Evolutionary conservation across 1,140 invertebrate genomes (phyloP).

Genomic region (Drosophila paulistorum): DNA sequence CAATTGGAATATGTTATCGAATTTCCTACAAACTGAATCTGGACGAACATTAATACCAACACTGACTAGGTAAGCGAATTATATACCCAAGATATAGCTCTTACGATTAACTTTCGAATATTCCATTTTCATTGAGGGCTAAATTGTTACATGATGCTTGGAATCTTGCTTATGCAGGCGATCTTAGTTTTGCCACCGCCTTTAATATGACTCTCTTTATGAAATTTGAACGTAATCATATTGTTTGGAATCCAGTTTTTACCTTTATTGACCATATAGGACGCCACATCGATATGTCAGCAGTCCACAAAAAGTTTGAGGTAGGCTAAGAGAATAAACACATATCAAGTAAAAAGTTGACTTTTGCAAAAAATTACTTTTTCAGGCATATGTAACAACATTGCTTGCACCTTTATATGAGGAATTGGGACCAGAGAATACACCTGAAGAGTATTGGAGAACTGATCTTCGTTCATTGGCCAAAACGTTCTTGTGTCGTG

Average conservation of each 20-base stretch:
- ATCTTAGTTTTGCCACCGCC: constrained; percentile 87
- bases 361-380: background rate
- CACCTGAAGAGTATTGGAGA: constrained; percentile 85
- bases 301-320: constrained; percentile 88
- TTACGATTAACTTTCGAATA: too few relatives aligned
- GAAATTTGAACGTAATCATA: constrained; percentile 87
- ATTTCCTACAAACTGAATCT: constrained; percentile 85
- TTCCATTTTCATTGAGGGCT: constrained; percentile 83
- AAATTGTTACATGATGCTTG: constrained; percentile 91
- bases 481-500: constrained; percentile 88
- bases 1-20: constrained; percentile 90
- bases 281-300: constrained; percentile 87
- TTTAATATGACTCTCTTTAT: constrained; percentile 90
- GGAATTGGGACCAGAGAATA: constrained; percentile 84
- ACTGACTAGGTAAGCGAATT: constrained; percentile 84
- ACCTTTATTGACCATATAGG: constrained; percentile 91
- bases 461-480: constrained; percentile 86
- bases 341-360: too few relatives aligned
- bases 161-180: constrained; percentile 91
- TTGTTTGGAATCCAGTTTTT: constrained; percentile 91
- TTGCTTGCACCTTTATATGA: constrained; percentile 87
- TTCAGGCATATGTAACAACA: constrained; percentile 86
- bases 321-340: constrained; percentile 71
- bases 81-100: too few relatives aligned
- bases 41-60: constrained; percentile 86